Conservation (phyloP, 2,888 invertebrate genomes). For the Nysson spinosus region DNA sequence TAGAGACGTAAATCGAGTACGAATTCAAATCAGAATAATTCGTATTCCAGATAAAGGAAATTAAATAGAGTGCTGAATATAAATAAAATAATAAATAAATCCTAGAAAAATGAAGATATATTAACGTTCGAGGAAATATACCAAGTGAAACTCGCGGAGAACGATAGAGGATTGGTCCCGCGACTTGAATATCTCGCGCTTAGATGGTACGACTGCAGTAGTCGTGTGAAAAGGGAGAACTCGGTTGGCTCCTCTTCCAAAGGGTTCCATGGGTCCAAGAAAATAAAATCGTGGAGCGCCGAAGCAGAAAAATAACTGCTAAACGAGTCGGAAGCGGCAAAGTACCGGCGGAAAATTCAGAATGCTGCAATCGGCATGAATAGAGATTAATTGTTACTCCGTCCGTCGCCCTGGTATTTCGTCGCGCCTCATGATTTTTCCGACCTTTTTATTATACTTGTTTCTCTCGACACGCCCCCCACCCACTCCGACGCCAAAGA, state of each 20-base stretch:
- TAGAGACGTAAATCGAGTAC: no score
- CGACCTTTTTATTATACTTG: constrained; percentile 43
- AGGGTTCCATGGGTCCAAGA: no score
- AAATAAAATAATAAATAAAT: no score
- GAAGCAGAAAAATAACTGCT: constrained; percentile 42
- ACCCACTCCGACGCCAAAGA: constrained; percentile 6
- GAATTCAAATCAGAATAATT: no score
- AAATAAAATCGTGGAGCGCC: constrained; percentile 28
- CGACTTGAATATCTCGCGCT: constrained; percentile 43
- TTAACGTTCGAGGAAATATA: no score
- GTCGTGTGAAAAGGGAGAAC: constrained; percentile 13
- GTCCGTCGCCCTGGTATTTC: constrained; percentile 19
- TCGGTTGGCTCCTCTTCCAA: background rate
- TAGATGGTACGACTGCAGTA: no score
- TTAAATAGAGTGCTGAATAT: no score
- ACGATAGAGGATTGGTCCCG: constrained; percentile 8
- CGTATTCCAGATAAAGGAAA: no score
- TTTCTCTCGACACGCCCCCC: constrained; percentile 4
- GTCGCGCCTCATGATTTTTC: constrained; percentile 28
- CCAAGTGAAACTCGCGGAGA: no score
- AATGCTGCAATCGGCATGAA: constrained; percentile 66
- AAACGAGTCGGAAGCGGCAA: constrained; percentile 39
- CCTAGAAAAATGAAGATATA: no score
- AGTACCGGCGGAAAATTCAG: constrained; percentile 43
- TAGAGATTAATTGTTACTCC: constrained; percentile 65